phyloP scores from a whole-genome alignment of 2,797 vertebrate genomes.

The Sebastes ruberrimus region DNA sequence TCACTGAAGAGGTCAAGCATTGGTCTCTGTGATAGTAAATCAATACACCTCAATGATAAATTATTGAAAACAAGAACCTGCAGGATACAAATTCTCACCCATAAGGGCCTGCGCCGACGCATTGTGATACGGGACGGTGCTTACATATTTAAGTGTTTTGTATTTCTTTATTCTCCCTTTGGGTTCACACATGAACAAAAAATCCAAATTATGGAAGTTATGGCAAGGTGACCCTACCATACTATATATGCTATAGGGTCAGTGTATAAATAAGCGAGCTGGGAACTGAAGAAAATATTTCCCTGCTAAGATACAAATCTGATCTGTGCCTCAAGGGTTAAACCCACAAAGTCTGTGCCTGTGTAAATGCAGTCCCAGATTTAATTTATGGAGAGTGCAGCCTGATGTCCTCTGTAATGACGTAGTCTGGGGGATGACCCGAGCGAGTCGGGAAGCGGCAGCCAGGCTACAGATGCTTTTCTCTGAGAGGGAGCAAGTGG shows the following conservation, averaged over 20 bases:
- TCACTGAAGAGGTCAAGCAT: conserved; percentile 60
- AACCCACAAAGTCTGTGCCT: conserved; percentile 36
- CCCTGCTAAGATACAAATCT: background rate
- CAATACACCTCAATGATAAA: conserved; percentile 65
- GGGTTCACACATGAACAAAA: background rate
- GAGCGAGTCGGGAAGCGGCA: conserved; percentile 53
- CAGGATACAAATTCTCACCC: conserved; percentile 31
- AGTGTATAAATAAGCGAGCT: background rate
- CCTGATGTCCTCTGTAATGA: conserved; percentile 78
- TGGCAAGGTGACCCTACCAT: too few species aligned
- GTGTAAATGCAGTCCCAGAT: conserved; percentile 66
- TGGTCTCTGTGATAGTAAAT: conserved; percentile 57
- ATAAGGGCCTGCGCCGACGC: background rate
- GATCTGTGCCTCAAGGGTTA: conserved; percentile 46
- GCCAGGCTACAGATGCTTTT: conserved; percentile 73
- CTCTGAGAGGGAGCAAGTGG: conserved; percentile 68
- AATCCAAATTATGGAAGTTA: background rate
- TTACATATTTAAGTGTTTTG: background rate
- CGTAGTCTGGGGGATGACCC: conserved; percentile 76
- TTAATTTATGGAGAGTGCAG: conserved; percentile 79
- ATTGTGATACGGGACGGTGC: background rate
- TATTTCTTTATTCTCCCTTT: background rate
- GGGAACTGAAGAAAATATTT: background rate
- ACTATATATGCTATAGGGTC: background rate
- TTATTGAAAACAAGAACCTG: conserved; percentile 49